These are phyloP conservation scores for Ranitomeya variabilis DNA, from an alignment of 2,113 vertebrate genomes.

Conservation along the genomic window DNA sequence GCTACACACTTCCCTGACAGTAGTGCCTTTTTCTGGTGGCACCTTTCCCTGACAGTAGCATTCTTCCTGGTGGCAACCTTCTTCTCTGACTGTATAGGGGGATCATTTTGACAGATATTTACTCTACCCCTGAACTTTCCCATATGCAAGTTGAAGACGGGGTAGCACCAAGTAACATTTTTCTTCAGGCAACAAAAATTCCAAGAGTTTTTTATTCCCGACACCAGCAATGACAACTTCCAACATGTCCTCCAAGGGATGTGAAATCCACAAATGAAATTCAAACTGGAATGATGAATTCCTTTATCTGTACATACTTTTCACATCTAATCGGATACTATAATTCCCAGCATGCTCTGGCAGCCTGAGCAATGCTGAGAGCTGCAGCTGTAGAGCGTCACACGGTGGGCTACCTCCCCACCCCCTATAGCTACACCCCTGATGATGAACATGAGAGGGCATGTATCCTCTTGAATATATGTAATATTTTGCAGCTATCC, in stretches of 20 bases:
- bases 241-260: background rate
- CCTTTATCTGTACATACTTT: background rate
- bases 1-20: too few relatives aligned
- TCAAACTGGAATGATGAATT: too few relatives aligned
- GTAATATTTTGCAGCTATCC: constrained; percentile 8
- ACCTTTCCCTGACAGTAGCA: too few relatives aligned
- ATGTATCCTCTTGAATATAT: background rate
- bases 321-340: background rate
- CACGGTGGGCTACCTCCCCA: background rate
- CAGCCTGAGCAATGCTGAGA: background rate
- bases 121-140: too few relatives aligned
- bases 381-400: background rate
- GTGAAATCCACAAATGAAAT: too few relatives aligned
- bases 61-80: too few relatives aligned
- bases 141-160: too few relatives aligned
- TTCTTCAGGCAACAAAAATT: too few relatives aligned
- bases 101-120: too few relatives aligned
- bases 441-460: constrained; percentile 9
- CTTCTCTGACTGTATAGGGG: too few relatives aligned
- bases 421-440: background rate
- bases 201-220: background rate
- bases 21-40: too few relatives aligned
- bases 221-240: background rate
- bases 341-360: background rate
- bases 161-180: too few relatives aligned